phyloP scores from a whole-genome alignment of 2,113 vertebrate species.

The Pogona vitticeps region DNA sequence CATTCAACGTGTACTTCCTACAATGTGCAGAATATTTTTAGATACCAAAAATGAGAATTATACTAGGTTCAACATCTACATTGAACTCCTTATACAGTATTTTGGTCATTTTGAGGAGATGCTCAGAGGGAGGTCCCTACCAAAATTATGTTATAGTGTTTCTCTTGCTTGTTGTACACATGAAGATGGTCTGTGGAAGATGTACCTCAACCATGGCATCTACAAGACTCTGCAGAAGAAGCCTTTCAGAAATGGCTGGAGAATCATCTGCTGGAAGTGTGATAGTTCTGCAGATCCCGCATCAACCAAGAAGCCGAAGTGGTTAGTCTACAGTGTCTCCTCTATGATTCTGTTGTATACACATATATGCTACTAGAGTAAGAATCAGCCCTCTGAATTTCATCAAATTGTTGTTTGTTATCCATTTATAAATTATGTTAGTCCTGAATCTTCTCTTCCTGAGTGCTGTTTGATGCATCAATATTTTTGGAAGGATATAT shows the following conservation, averaged over 20 bases:
- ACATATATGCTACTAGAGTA: neutral
- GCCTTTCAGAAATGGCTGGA: neutral
- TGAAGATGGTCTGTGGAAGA: no score
- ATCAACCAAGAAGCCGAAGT: neutral
- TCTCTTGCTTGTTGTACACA: no score
- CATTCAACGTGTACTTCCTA: no score
- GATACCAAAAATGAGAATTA: no score
- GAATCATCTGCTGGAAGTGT: neutral
- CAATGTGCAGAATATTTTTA: no score
- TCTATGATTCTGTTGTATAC: neutral
- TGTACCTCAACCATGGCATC: neutral
- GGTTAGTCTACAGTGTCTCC: neutral
- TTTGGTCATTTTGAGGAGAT: no score
- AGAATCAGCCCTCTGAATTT: neutral
- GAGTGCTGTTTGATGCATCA: no score
- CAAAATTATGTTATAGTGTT: no score
- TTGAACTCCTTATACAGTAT: no score
- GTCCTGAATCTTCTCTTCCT: neutral
- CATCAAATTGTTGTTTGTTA: neutral
- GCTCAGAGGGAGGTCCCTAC: no score
- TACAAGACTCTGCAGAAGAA: neutral
- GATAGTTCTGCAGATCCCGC: neutral
- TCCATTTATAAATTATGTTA: neutral
- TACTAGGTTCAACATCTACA: no score
- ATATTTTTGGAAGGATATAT: no score